Base-by-base conservation (phyloP, 2,113 vertebrate species). In the Brienomyrus longianalis region DNA sequence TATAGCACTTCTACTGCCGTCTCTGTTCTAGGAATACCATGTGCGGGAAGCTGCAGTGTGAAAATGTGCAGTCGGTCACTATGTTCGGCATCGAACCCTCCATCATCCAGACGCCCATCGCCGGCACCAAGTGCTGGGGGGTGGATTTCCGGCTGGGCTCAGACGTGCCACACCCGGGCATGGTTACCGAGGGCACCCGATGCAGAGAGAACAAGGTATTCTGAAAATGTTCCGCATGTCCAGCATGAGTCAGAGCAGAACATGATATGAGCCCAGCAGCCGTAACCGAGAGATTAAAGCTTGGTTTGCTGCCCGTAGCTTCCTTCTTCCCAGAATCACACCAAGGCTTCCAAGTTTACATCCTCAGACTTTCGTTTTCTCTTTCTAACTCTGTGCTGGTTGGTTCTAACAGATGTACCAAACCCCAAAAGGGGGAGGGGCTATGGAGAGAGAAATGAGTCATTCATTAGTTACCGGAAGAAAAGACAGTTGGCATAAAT, bases 11-110 rank as follows among this genome's bases (percentile, higher is more conserved):
- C 70, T 88, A 23, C 66, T 39, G 23, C n/a, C 5, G 48, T n/a
- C 45, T 39, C 39, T 27, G 66, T 89, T 91, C 66, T 86, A 99
- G 98, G 94, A 98, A 99, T 91, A 97, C 98, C 83, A 92, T 96
- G 95, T 99, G 98, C 84, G 98, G 98, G 86, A 99, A 99, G 93
- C 97, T 99, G 92, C 98, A 99, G 89, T 99, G 98, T 95, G 97
- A 98, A 89, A 98, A 98, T n/a, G 97, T 98, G 23, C 93, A 96
- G 91, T 77, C 93, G 0, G 94, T 94, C 88, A 97, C 97, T 0
- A 95, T 97, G 0, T 99, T 99, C 90, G 97, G 97, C 88, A 98
- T 99, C 80, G 92, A 96, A 2, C 98, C 98, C 51, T 96, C 98
- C 0, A 95, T 98, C 94, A 99, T 99, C 94, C 94, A 89, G 31